Base-by-base conservation (phyloP, 2,113 vertebrate species). In the Neolamprologus longior region DNA sequence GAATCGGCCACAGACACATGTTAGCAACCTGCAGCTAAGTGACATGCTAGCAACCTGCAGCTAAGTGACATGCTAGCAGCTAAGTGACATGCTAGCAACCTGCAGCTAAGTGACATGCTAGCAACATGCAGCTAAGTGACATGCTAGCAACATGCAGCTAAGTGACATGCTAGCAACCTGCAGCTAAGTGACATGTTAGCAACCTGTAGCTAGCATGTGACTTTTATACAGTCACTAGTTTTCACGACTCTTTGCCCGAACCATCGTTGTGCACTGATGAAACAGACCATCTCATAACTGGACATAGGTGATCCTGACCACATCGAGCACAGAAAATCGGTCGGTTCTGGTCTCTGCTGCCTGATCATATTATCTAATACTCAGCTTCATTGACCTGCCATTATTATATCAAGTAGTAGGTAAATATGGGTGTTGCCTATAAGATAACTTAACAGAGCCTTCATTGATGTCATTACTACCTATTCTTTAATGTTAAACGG, bases 221-320 rank as follows among this genome's bases (percentile, higher is more conserved):
- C 61, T 66, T 7, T 63, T 3, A 66, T 37, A 37, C 10, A 37
- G 19, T n/a, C 61, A 66, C 33, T 2, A 12, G 61, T 66, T 66
- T 66, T 66, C 19, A 37, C 10, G 1, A 33, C 57, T 61, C 9
- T 61, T 19, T 61, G 28, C 5, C 28, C 0, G 1, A 31, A 33
- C 28, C 57, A 61, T 10, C 1, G 9, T 33, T 61, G 28, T 33
- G 14, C 28, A 2, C 0, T 33, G 15, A 33, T 58, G 55, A 28
- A 58, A 58, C 55, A 28, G 55, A 28, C 55, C 24, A 33, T 66
- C 63, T 68, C 63, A 37, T 68, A 68, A 13, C 11, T 0, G 63
- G 2, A 37, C 19, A 0, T 13, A 13, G 33, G 2, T 68, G 63
- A 68, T 0, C 33, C 33, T 68, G 63, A 21, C 63, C 2, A 0